phyloP scores from a whole-genome alignment of 1,140 invertebrate genomes.

The Rhagoletis pomonella region DNA sequence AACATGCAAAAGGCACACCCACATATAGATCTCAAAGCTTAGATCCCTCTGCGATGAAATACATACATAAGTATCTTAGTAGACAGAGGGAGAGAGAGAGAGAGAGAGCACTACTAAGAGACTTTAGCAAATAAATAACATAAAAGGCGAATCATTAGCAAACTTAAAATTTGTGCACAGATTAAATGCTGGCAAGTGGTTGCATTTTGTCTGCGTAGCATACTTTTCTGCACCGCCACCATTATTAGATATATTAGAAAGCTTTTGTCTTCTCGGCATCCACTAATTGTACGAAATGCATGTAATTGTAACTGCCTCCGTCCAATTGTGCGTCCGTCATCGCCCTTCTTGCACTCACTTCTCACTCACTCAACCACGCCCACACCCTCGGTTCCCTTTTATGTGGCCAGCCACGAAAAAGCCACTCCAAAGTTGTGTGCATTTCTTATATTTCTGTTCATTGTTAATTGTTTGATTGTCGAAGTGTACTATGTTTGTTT shows the following conservation, averaged over 20 bases:
- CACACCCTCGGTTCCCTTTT: neutral
- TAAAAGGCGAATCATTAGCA: slow-evolving; percentile 43
- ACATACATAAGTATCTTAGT: too few species aligned
- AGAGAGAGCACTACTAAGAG: neutral
- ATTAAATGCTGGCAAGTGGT: slow-evolving; percentile 34
- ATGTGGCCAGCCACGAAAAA: slow-evolving; percentile 1
- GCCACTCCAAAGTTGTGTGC: slow-evolving; percentile 1
- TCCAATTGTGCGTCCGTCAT: neutral
- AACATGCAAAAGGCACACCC: neutral
- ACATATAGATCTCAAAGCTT: too few species aligned
- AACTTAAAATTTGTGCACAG: slow-evolving; percentile 40
- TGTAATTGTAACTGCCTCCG: neutral
- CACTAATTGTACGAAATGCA: slow-evolving; percentile 6
- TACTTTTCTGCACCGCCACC: slow-evolving; percentile 16
- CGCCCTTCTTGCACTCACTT: too few species aligned
- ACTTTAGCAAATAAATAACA: slow-evolving; percentile 35
- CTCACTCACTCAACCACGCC: too few species aligned
- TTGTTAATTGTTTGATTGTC: slow-evolving; percentile 18
- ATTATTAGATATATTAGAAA: slow-evolving; percentile 1
- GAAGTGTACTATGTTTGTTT: too few species aligned
- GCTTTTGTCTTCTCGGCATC: slow-evolving; percentile 8
- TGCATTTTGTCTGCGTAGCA: slow-evolving; percentile 35
- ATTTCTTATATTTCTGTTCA: slow-evolving; percentile 2
- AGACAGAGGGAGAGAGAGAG: neutral
- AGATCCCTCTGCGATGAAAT: too few species aligned